Evolutionary conservation across 2,797 vertebrate genomes (phyloP).

Genomic region (Tiaroga cobitis): DNA sequence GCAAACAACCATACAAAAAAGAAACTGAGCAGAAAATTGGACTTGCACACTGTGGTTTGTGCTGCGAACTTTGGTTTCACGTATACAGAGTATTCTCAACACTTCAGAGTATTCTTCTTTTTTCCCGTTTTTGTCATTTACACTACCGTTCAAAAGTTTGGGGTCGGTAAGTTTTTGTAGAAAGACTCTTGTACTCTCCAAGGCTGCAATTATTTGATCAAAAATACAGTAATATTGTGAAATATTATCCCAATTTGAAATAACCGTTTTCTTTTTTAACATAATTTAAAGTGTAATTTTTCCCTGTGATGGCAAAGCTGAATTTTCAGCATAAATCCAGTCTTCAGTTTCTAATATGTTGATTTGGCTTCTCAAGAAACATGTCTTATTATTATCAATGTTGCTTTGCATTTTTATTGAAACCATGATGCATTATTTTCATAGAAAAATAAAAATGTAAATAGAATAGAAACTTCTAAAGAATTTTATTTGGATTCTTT

Average conservation of each 20-base stretch:
- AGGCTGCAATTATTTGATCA: neutral
- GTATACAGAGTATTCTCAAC: neutral
- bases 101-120: neutral
- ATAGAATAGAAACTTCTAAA: neutral
- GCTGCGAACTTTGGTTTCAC: slow-evolving; percentile 6
- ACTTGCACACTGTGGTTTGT: slow-evolving; percentile 25
- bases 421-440: neutral
- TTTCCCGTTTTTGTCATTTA: neutral
- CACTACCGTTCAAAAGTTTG: neutral
- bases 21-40: slow-evolving; percentile 9
- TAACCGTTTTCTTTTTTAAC: neutral
- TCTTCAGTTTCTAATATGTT: neutral
- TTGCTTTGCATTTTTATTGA: neutral
- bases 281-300: neutral
- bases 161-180: neutral
- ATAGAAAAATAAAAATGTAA: neutral
- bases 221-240: neutral
- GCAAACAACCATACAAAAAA: slow-evolving; percentile 15
- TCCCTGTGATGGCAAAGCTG: neutral
- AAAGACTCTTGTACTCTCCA: neutral
- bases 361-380: neutral
- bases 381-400: neutral
- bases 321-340: neutral
- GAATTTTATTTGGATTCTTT: neutral
- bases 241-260: neutral